Conservation (phyloP, 2,113 vertebrate species). For the Poeciliopsis occidentalis region DNA sequence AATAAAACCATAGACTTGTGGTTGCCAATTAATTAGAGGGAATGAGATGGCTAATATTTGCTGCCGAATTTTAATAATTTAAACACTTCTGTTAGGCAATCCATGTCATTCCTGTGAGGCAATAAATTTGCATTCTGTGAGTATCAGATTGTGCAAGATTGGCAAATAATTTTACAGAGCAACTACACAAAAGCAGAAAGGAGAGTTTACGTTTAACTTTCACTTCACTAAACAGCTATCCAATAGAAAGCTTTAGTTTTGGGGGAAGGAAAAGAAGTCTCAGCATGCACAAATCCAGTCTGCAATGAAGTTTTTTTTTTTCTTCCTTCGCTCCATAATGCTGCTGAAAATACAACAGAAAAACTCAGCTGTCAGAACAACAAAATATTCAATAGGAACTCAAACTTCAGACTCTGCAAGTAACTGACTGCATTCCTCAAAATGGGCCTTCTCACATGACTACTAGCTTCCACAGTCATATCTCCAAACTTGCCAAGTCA, state of each 20-base stretch:
- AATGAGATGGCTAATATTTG: background rate
- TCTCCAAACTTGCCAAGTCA: slow-evolving; percentile 3
- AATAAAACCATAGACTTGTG: background rate
- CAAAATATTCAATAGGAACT: background rate
- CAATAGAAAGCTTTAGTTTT: slow-evolving; percentile 22
- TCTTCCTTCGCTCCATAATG: background rate
- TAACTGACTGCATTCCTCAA: slow-evolving; percentile 31
- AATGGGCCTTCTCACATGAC: slow-evolving; percentile 58
- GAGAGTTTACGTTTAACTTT: background rate
- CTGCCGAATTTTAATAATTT: background rate
- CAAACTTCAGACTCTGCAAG: slow-evolving; percentile 23
- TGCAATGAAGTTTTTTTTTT: slow-evolving; percentile 1
- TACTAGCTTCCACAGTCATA: slow-evolving; percentile 37
- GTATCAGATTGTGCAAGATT: background rate
- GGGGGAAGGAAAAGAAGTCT: slow-evolving; percentile 20
- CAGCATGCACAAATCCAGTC: slow-evolving; percentile 31
- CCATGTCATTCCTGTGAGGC: too few relatives aligned
- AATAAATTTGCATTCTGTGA: too few relatives aligned
- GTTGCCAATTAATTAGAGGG: background rate
- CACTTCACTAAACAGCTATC: slow-evolving; percentile 4
- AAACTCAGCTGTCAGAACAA: background rate
- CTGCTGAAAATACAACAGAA: background rate
- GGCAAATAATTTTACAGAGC: background rate
- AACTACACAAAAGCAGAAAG: background rate
- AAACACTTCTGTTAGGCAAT: too few relatives aligned